phyloP scores from a whole-genome alignment of 1,140 invertebrate genomes.

The Pseudomyrmex dendroicus region DNA sequence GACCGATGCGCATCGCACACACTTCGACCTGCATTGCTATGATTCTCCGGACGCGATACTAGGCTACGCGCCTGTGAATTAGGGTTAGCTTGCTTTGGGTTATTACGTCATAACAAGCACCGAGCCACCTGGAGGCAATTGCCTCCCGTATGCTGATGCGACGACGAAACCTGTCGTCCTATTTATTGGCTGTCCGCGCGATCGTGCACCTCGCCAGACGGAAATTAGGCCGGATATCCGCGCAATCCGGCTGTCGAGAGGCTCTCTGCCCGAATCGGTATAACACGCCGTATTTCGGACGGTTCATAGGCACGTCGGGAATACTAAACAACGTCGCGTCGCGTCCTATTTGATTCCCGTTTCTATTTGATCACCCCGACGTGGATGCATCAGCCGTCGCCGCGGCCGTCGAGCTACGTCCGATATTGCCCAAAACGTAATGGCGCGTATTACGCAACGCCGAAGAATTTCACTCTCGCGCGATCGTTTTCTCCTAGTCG shows the following conservation, averaged over 20 bases:
- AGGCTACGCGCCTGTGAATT: slow-evolving; percentile 69
- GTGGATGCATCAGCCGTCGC: slow-evolving; percentile 21
- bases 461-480: slow-evolving; percentile 48
- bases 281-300: slow-evolving; percentile 48
- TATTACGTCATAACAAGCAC: slow-evolving; percentile 79
- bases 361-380: slow-evolving; percentile 38
- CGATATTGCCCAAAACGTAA: slow-evolving; percentile 40
- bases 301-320: slow-evolving; percentile 51
- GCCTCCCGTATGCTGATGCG: slow-evolving; percentile 55
- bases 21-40: slow-evolving; percentile 56
- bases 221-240: slow-evolving; percentile 47
- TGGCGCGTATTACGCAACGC: slow-evolving; percentile 44
- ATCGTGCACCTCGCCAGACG: slow-evolving; percentile 56
- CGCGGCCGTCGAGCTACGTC: neutral
- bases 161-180: slow-evolving; percentile 76
- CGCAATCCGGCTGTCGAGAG: slow-evolving; percentile 2
- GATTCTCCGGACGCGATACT: neutral
- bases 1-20: slow-evolving; percentile 55
- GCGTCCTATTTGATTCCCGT: slow-evolving; percentile 49
- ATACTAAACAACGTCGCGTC: slow-evolving; percentile 55
- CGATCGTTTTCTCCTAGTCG: slow-evolving; percentile 41
- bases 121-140: slow-evolving; percentile 78
- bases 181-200: slow-evolving; percentile 74
- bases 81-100: slow-evolving; percentile 76
- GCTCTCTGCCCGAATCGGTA: slow-evolving; percentile 18